phyloP scores from a whole-genome alignment of 2,797 vertebrate species.

The Tapirus indicus region DNA sequence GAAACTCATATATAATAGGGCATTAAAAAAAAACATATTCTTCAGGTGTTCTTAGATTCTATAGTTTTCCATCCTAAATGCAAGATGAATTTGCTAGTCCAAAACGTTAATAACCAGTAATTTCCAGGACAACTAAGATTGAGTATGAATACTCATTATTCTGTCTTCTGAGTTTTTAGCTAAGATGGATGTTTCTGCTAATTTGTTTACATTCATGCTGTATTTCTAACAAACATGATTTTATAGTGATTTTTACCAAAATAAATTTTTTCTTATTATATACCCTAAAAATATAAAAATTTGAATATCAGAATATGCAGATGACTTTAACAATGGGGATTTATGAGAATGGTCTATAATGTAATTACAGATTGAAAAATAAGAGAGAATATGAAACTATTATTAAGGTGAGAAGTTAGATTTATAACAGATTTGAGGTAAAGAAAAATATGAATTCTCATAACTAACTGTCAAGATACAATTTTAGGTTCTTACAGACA shows the following conservation, averaged over 20 bases:
- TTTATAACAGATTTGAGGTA: slow-evolving; percentile 30
- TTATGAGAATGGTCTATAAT: slow-evolving; percentile 47
- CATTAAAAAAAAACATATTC: background rate
- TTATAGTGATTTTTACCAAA: slow-evolving; percentile 60
- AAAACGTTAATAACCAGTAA: slow-evolving; percentile 37
- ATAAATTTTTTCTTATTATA: slow-evolving; percentile 34
- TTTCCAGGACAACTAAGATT: slow-evolving; percentile 38
- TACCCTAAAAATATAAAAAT: slow-evolving; percentile 40
- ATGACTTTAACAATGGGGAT: slow-evolving; percentile 12
- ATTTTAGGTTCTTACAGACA: slow-evolving; percentile 26
- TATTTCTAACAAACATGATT: slow-evolving; percentile 50
- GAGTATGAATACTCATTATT: background rate
- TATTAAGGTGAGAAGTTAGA: slow-evolving; percentile 49
- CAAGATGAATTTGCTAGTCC: background rate
- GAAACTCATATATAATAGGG: slow-evolving; percentile 21
- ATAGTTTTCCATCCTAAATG: slow-evolving; percentile 39
- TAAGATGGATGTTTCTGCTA: slow-evolving; percentile 28
- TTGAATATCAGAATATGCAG: background rate
- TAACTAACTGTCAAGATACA: background rate
- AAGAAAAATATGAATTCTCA: slow-evolving; percentile 50
- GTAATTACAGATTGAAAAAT: slow-evolving; percentile 33
- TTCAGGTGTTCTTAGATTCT: slow-evolving; percentile 22
- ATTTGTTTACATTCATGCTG: slow-evolving; percentile 43
- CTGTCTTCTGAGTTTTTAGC: slow-evolving; percentile 30
- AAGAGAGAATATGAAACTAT: slow-evolving; percentile 46